Percentiles rank a stretch among this genome's conserved stretches.
phyloP scores from a whole-genome alignment of 2,888 invertebrate species.

The Salpingus planirostris region DNA sequence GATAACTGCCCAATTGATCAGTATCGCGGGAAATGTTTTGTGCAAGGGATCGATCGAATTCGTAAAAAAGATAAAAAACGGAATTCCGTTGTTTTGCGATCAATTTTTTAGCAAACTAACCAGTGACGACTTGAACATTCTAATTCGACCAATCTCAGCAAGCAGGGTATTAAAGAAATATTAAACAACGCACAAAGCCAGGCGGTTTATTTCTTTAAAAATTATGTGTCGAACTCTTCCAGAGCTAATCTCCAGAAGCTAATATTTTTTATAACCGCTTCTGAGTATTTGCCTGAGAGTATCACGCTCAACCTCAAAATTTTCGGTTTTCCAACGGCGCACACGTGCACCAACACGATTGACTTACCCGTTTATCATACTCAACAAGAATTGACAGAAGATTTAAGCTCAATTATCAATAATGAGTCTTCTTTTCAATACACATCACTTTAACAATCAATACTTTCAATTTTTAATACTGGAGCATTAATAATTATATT shows the following conservation, averaged over 20 bases:
- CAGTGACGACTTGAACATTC: neutral
- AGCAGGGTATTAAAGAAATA: neutral
- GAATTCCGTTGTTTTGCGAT: constrained; percentile 1
- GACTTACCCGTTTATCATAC: no score
- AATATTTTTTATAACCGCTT: neutral
- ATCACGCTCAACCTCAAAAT: constrained; percentile 2
- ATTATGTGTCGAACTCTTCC: constrained; percentile 1
- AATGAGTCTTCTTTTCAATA: no score
- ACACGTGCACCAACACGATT: constrained; percentile 1
- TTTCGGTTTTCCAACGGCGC: constrained; percentile 1
- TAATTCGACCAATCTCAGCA: constrained; percentile 1
- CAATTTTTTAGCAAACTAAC: constrained; percentile 1
- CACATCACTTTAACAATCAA: no score
- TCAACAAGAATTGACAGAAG: no score
- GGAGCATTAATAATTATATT: no score
- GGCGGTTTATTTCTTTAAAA: constrained; percentile 3
- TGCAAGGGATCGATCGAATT: constrained; percentile 1
- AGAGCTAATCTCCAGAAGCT: neutral
- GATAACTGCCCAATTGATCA: neutral
- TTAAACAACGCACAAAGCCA: constrained; percentile 1
- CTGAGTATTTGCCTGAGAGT: constrained; percentile 1
- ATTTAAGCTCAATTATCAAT: no score
- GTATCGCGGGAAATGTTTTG: constrained; percentile 1
- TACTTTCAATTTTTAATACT: no score
- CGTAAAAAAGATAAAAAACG: constrained; percentile 2